These are phyloP conservation scores for Pseudopodoces humilis DNA, from an alignment of 2,113 vertebrate species.

Conservation along the genomic window DNA sequence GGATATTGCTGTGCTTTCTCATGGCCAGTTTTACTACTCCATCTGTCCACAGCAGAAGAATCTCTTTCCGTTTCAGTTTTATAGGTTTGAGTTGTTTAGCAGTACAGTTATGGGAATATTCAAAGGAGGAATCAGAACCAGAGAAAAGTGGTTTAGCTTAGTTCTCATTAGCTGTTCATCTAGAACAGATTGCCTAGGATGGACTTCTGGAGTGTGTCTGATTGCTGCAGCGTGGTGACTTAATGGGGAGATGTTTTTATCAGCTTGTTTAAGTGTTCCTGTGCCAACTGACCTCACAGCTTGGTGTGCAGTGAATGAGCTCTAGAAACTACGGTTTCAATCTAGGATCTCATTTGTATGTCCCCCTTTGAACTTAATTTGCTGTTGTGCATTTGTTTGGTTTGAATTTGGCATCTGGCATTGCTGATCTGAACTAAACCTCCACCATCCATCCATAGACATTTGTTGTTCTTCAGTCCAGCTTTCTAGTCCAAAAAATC, in stretches of 20 bases:
- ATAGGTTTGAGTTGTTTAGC: constrained; percentile 1
- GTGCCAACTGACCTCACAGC: constrained; percentile 33
- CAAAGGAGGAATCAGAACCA: constrained; percentile 18
- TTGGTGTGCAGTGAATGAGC: neutral
- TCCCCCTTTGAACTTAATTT: neutral
- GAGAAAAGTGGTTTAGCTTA: neutral
- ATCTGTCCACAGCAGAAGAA: constrained; percentile 33
- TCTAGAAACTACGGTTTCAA: neutral
- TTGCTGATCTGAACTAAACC: neutral
- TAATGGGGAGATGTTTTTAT: neutral
- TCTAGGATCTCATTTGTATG: neutral
- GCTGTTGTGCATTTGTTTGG: neutral
- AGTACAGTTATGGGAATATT: constrained; percentile 36
- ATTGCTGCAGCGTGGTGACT: constrained; percentile 26
- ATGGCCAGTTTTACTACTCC: constrained; percentile 7
- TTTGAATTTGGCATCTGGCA: neutral
- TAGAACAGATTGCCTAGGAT: constrained; percentile 48
- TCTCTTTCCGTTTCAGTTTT: neutral
- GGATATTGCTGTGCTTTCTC: neutral
- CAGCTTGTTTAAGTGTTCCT: neutral
- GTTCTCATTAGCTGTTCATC: constrained; percentile 38
- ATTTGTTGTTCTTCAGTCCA: neutral
- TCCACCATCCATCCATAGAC: neutral
- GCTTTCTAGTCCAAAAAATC: neutral
- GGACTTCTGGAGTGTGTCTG: constrained; percentile 38